These are phyloP conservation scores for Pinctada fucata DNA, from an alignment of 2,888 invertebrate species.

Conservation along the genomic window DNA sequence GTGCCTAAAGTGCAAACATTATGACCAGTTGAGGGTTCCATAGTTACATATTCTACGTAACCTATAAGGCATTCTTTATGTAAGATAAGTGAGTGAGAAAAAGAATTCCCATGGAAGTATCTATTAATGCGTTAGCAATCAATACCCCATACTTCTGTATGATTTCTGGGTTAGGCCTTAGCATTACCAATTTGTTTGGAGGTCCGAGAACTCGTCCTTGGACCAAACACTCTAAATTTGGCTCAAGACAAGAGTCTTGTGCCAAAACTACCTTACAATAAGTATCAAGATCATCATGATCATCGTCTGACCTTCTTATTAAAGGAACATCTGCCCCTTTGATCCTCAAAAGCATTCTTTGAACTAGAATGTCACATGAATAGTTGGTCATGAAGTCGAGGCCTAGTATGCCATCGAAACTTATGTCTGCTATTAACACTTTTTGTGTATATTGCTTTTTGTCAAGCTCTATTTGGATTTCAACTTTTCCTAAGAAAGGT, in stretches of 20 bases:
- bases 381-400: too few species aligned
- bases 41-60: background rate
- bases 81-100: conserved; percentile 15
- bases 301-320: conserved; percentile 14
- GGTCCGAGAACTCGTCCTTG: conserved; percentile 13
- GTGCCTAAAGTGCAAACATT: background rate
- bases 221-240: conserved; percentile 12
- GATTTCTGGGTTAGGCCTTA: conserved; percentile 23
- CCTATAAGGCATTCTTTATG: conserved; percentile 23
- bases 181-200: conserved; percentile 4
- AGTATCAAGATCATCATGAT: background rate
- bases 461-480: too few species aligned
- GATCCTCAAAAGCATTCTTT: too few species aligned
- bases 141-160: conserved; percentile 27
- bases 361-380: too few species aligned
- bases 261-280: conserved; percentile 20
- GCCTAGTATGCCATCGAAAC: too few species aligned
- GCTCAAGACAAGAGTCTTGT: conserved; percentile 8
- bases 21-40: background rate
- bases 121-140: conserved; percentile 26
- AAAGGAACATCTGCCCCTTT: conserved; percentile 24
- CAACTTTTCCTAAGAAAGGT: too few species aligned
- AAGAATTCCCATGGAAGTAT: conserved; percentile 19
- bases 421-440: too few species aligned
- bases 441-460: too few species aligned